Base-by-base conservation (phyloP, 2,888 invertebrate genomes). In the Aquatica leii region DNA sequence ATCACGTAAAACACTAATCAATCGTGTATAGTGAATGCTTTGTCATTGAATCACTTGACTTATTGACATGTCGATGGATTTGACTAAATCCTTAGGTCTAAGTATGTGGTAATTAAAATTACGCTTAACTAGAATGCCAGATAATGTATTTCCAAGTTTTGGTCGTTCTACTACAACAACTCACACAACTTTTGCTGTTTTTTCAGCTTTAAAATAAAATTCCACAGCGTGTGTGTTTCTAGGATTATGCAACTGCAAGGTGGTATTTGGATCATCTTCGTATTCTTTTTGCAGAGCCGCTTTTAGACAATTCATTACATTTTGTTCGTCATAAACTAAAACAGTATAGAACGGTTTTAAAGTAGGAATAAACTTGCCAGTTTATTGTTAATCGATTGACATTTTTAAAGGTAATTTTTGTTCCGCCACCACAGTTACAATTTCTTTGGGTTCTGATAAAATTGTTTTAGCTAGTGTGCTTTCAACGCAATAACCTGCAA, bases 111-210 rank as follows among this genome's bases (percentile, higher is more conserved):
- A 99, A 82, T 97, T 98, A 80, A 99, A 99, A 82, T 99, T 98
- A 59, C 98, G 86, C 81, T 98, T 98, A 1, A 99, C 96, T 41
- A 99, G 84, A 62, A 99, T 90, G 0, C 99, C 99, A 4, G 97
- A 95, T 2, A 99, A 82, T 65, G 87, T 86, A 62, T 90, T 87
- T 11, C 91, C 93, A 0, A 93, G 88, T 70, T 86, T 86, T 0
- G 97, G 95, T 46, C 89, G 88, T 53, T 91, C 89, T 74, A 93
- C 86, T 0, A 98, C 98, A 66, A 99, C 82, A 1, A 88, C 87
- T 0, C 99, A 99, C 90, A 99, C 97, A 50, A 94, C 97, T 86
- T 99, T 99, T 1, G 98, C 98, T 1, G 96, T 97, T 84, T 98
- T 98, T 81, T 99, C 98, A 18, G 98, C 99, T 41, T 97, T 85